Evolutionary conservation across 1,140 invertebrate species (phyloP), one percentile per base, ranked within the genome.

Genomic region (Drosophila yakuba): DNA sequence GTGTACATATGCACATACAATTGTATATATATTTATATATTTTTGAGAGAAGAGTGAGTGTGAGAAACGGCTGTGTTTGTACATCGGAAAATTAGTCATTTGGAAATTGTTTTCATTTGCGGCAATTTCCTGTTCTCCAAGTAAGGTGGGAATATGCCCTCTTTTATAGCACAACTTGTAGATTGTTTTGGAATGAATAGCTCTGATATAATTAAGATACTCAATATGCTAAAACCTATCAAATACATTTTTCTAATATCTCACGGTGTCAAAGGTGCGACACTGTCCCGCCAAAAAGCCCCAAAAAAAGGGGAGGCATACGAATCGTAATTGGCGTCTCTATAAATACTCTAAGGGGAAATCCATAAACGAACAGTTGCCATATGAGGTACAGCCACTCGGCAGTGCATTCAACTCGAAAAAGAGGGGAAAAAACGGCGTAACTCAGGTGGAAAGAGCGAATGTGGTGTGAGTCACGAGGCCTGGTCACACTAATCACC

Each of bases 401-500:
- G 23, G 45, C 58, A 43, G 73, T 75, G 73, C 73, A 75, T 75
- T 75, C 73, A 75, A 75, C 74, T 74, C 54, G 48, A 36, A 52
- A 50, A 17, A 32, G 10, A 25, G 8, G 32, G 7, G 32, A 32
- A 10, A 50, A 50, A 50, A 32, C 25, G 12, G 6, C 7, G 11
- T 17, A 8, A 43, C 12, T 41, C 48, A 45, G 38, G 28, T 23
- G 35, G 43, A 45, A 45, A 15, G 43, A 45, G 41, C 41, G n/a
- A 15, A 8, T 12, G 15, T 10, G 5, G 23, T 11, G 47, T 48
- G 67, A 52, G 17, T 58, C 64, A 73, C 54, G 4, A 57, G 25
- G 23, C 25, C 52, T 62, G 54, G 60, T 12, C 60, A 63, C 69
- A 66, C 69, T 61, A 73, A 58, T 52, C 28, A 43, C 32, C 8